Evolutionary conservation across 1,140 invertebrate genomes (phyloP), one percentile per base, ranked within the genome.

Genomic region (Trichonephila inaurata): DNA sequence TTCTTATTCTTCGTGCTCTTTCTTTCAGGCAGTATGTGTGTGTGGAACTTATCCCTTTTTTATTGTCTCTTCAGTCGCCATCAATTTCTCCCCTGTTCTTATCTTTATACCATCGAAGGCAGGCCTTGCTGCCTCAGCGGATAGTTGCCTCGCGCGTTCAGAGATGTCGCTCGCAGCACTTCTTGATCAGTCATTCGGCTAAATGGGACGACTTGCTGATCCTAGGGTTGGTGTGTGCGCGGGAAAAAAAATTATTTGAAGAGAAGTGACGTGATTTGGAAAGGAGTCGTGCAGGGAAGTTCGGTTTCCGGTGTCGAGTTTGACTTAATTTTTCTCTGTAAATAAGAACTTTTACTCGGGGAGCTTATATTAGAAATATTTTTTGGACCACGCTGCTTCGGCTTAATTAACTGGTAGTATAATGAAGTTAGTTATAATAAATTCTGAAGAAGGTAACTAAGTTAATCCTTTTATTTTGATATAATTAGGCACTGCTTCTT

Each of bases 131-230:
- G 88, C 61, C 40, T 91, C 89, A 85, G 81, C 82, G 61, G 82
- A 87, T 92, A 92, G 91, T 92, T 87, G 82, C 19, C 61, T 21
- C 21, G 21, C 24, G 21, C 82, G 91, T 62, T 77, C 33, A 92
- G 24, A 92, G 91, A 92, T 92, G 91, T 87, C 91, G 83, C 91
- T 87, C 91, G 7, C 12, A 58, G 58, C 77, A 60, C 89, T 72
- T 89, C 44, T 72, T 87, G 58, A 64, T 62, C 44, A 61, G 61
- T 40, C 64, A 72, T 18, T 33, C 89, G 89, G 69, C 16, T 91
- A 82, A 91, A 91, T 91, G 40, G 89, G 69, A 62, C 28, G 86
- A 64, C 82, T 77, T 89, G 33, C 69, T 82, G 90, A 91, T 92
- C 69, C 62, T 77, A 6, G 86, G 62, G n/a, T 60, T 58, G 86